Conservation (phyloP, 2,797 vertebrate genomes). For the Takifugu ocellatus region DNA sequence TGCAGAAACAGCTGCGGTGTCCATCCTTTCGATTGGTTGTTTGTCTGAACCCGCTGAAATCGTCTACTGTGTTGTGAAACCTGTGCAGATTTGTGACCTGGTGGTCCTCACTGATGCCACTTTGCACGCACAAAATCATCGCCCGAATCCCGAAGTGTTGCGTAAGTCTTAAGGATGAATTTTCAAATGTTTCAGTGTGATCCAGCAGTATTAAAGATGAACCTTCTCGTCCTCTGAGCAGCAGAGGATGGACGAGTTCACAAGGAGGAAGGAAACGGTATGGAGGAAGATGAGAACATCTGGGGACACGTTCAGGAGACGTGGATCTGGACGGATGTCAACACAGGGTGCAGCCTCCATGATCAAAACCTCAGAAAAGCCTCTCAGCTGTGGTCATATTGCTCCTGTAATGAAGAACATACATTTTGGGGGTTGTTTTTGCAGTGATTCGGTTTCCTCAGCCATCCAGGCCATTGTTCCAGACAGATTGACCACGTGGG, state of each 20-base stretch:
- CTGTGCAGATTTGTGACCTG: slow-evolving; percentile 79
- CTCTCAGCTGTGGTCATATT: not conserved
- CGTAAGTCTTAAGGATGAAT: slow-evolving; percentile 44
- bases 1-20: not conserved
- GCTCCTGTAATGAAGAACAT: no score
- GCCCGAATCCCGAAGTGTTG: fast-evolving
- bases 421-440: no score
- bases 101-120: slow-evolving; percentile 82
- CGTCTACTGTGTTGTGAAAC: not conserved
- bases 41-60: no score
- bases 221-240: slow-evolving; percentile 23
- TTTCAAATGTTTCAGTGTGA: fast-evolving
- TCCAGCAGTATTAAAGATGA: not conserved
- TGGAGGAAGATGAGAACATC: slow-evolving; percentile 17
- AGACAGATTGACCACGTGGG: slow-evolving; percentile 89
- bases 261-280: fast-evolving
- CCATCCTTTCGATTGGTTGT: not conserved
- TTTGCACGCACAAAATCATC: slow-evolving; percentile 49
- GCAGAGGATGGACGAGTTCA: not conserved
- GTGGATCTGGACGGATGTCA: slow-evolving; percentile 85
- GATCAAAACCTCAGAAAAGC: no score
- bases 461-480: slow-evolving; percentile 75
- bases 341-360: slow-evolving; percentile 69
- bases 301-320: slow-evolving; percentile 85
- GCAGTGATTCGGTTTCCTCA: slow-evolving; percentile 62